Conservation (phyloP, 1,140 invertebrate species). For the Nylanderia fulva region DNA sequence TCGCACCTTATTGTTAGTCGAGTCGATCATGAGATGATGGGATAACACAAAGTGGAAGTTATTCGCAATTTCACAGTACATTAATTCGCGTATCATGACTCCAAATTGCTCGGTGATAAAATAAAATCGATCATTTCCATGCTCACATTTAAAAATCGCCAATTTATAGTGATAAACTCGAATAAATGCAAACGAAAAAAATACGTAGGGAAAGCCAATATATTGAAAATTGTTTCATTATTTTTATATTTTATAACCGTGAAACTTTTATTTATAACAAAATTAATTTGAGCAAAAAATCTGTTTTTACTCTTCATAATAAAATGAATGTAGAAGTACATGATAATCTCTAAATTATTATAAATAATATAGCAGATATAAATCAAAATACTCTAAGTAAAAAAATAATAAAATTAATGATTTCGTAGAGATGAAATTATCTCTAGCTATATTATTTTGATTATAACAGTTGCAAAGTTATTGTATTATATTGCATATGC, state of each 20-base stretch:
- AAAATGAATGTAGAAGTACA: background rate
- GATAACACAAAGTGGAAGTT: background rate
- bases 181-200: background rate
- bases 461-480: background rate
- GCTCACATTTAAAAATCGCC: background rate
- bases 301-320: background rate
- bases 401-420: background rate
- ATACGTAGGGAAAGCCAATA: background rate
- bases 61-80: constrained; percentile 16
- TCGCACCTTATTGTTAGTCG: background rate
- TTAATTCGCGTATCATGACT: constrained; percentile 18
- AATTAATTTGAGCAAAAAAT: background rate
- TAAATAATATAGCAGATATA: background rate
- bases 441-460: constrained; percentile 1
- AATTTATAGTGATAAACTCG: background rate
- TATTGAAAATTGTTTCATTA: constrained; percentile 45
- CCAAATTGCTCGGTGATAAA: background rate
- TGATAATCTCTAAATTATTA: background rate
- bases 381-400: background rate
- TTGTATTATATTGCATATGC: background rate
- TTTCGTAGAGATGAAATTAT: background rate
- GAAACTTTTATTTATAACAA: constrained; percentile 18
- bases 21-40: background rate
- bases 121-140: background rate
- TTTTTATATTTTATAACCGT: constrained; percentile 29